phyloP scores from a whole-genome alignment of 1,140 invertebrate genomes.

The Pogonus chalceus region DNA sequence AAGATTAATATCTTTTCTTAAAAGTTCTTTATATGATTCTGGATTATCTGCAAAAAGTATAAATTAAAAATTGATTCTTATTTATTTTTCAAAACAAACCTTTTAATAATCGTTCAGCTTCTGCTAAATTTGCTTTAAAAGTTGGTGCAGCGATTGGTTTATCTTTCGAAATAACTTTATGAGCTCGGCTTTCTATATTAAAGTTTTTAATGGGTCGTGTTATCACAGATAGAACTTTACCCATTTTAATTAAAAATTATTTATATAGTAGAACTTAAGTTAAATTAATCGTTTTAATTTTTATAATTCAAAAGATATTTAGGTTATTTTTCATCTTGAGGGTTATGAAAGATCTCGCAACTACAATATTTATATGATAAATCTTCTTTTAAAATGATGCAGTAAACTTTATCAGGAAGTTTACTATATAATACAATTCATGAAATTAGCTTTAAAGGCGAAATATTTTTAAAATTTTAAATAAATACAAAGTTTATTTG shows the following conservation, averaged over 20 bases:
- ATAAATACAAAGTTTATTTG: no score
- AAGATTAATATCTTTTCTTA: conserved; percentile 46
- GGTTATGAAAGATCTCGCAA: no score
- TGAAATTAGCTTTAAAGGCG: no score
- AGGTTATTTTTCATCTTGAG: no score
- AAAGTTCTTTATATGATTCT: conserved; percentile 43
- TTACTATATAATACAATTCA: no score
- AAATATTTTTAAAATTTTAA: no score
- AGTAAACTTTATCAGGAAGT: no score
- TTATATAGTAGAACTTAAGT: no score
- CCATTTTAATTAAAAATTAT: conserved; percentile 40
- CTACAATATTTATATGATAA: no score
- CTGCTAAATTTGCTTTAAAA: conserved; percentile 44
- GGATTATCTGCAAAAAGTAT: conserved; percentile 43
- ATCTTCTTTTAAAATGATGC: no score
- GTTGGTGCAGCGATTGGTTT: conserved; percentile 57
- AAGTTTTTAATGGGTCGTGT: conserved; percentile 43
- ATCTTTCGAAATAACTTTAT: conserved; percentile 51
- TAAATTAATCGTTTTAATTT: no score
- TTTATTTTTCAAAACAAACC: conserved; percentile 32
- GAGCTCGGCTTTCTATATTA: conserved; percentile 61
- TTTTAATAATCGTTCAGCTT: conserved; percentile 49
- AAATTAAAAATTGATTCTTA: conserved; percentile 11
- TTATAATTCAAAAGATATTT: no score
- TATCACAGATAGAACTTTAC: conserved; percentile 39